phyloP scores from a whole-genome alignment of 2,888 invertebrate species.

The Scaptomyza caliginosa region DNA sequence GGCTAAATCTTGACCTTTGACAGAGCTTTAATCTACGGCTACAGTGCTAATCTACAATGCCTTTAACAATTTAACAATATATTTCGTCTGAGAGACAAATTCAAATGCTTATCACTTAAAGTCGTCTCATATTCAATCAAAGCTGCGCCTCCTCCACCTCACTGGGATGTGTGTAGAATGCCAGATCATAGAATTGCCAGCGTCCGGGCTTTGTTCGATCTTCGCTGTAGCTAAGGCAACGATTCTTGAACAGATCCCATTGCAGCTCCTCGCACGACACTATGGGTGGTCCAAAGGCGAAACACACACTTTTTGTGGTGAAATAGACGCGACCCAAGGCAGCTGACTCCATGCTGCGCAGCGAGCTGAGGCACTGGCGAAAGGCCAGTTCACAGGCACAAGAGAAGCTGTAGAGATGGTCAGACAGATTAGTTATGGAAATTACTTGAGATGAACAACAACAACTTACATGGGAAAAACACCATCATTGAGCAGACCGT shows the following conservation, averaged over 20 bases:
- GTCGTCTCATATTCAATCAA: constrained; percentile 4
- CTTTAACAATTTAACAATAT: constrained; percentile 3
- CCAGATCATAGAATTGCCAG: constrained; percentile 79
- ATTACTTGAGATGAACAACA: too few species aligned
- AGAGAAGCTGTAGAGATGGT: constrained; percentile 52
- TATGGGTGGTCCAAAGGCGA: constrained; percentile 65
- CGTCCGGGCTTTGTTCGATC: constrained; percentile 46
- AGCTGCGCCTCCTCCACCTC: background rate
- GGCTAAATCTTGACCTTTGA: constrained; percentile 31
- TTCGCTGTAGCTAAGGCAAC: constrained; percentile 70
- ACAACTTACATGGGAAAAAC: constrained; percentile 69
- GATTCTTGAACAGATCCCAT: constrained; percentile 49
- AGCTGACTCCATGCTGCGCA: constrained; percentile 62
- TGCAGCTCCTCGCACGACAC: constrained; percentile 64
- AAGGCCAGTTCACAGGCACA: constrained; percentile 75
- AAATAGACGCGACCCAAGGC: constrained; percentile 75
- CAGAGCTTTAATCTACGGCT: constrained; percentile 27
- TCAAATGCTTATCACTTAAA: constrained; percentile 37
- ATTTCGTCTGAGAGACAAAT: background rate
- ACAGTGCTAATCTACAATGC: too few species aligned
- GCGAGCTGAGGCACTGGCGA: constrained; percentile 62
- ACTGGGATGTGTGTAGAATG: constrained; percentile 73
- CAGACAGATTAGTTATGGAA: background rate
- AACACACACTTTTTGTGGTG: constrained; percentile 62
- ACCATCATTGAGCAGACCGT: constrained; percentile 51